Evolutionary conservation across 2,113 vertebrate genomes (phyloP).

Genomic region (Pithys albifrons): DNA sequence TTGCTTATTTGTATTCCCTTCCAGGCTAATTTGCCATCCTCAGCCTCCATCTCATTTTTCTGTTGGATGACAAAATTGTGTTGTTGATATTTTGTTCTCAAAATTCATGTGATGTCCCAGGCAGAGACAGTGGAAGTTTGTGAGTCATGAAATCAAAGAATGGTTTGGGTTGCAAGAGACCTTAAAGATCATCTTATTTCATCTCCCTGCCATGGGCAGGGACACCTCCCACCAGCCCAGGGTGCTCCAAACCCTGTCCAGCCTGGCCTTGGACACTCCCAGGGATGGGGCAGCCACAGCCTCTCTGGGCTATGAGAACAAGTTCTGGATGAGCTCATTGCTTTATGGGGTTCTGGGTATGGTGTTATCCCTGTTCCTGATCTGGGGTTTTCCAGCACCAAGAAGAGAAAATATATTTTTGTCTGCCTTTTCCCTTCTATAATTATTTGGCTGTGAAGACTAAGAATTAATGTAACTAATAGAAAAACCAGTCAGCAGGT

Average conservation of each 20-base stretch:
- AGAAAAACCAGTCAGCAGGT: neutral
- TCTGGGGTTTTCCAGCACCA: neutral
- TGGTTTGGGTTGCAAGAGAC: neutral
- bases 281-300: neutral
- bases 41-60: neutral
- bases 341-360: neutral
- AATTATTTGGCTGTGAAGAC: neutral
- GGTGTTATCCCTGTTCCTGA: neutral
- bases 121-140: neutral
- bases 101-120: fast-evolving
- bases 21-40: neutral
- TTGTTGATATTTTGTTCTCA: neutral
- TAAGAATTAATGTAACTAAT: neutral
- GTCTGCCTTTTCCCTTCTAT: neutral
- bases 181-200: fast-evolving
- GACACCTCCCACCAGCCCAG: fast-evolving
- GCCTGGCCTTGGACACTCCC: fast-evolving
- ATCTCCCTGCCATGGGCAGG: neutral
- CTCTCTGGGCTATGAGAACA: neutral
- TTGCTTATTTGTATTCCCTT: neutral
- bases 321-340: neutral
- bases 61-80: neutral
- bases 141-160: neutral
- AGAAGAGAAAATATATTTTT: neutral
- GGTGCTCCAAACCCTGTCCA: fast-evolving